phyloP scores from a whole-genome alignment of 2,797 vertebrate genomes.

The Champsocephalus esox region DNA sequence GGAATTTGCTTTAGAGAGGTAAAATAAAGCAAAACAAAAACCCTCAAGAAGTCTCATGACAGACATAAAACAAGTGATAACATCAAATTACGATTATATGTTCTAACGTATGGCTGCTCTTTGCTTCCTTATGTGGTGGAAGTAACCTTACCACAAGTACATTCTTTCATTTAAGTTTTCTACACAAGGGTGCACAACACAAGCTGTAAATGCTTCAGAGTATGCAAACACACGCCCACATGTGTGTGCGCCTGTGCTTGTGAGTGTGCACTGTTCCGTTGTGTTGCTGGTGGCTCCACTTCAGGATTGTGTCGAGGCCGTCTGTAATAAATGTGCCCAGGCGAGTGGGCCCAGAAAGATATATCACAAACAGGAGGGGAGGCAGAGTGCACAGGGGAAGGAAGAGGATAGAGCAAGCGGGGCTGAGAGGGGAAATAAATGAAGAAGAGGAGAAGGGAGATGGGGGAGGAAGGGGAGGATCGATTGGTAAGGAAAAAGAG shows the following conservation, averaged over 20 bases:
- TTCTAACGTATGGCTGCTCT: slow-evolving; percentile 12
- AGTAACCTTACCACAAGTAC: slow-evolving; percentile 29
- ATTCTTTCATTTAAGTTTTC: slow-evolving; percentile 41
- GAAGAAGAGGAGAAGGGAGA: slow-evolving; percentile 79
- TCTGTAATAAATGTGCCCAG: slow-evolving; percentile 96
- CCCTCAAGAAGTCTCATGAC: slow-evolving; percentile 31
- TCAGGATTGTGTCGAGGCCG: slow-evolving; percentile 92
- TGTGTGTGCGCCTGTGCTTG: slow-evolving; percentile 47
- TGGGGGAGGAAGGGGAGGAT: slow-evolving; percentile 79
- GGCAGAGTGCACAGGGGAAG: slow-evolving; percentile 76
- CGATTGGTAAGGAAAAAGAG: slow-evolving; percentile 80
- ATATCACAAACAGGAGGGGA: slow-evolving; percentile 91
- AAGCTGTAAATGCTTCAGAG: slow-evolving; percentile 60
- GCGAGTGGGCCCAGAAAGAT: slow-evolving; percentile 94
- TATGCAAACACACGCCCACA: slow-evolving; percentile 55
- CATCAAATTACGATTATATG: slow-evolving; percentile 23
- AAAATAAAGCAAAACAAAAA: slow-evolving; percentile 49
- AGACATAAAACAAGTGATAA: slow-evolving; percentile 36
- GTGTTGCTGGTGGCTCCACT: slow-evolving; percentile 84
- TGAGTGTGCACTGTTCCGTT: slow-evolving; percentile 56
- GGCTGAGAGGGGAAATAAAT: slow-evolving; percentile 60
- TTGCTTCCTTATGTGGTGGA: slow-evolving; percentile 22
- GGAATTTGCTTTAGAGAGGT: slow-evolving; percentile 36
- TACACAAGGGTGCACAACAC: slow-evolving; percentile 51
- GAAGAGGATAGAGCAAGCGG: slow-evolving; percentile 66